A percentile compares a stretch with the other conserved stretches of the same genome.
Evolutionary conservation across 2,113 vertebrate genomes (phyloP).

Genomic region (Hymenochirus boettgeri): DNA sequence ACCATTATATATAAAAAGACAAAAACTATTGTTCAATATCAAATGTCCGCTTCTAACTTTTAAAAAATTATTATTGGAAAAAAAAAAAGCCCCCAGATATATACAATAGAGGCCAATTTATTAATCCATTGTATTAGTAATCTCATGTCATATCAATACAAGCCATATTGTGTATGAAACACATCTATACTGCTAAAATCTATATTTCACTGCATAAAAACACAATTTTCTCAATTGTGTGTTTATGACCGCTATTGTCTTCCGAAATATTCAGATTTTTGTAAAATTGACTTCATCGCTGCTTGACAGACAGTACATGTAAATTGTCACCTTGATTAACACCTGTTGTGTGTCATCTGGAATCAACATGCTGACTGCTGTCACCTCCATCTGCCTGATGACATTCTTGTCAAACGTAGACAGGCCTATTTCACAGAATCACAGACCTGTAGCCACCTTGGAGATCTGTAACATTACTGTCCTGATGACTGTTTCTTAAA

Average conservation of each 20-base stretch:
- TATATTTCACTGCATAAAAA: too few species aligned
- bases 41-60: too few species aligned
- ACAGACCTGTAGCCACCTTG: not conserved
- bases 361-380: not conserved
- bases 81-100: too few species aligned
- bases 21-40: too few species aligned
- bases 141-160: too few species aligned
- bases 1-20: too few species aligned
- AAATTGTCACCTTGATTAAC: not conserved
- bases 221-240: too few species aligned
- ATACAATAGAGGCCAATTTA: too few species aligned
- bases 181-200: too few species aligned
- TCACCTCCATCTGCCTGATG: not conserved
- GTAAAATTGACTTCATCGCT: not conserved
- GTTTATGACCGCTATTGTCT: not conserved
- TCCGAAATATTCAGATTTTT: not conserved
- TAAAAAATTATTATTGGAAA: too few species aligned
- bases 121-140: too few species aligned
- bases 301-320: not conserved
- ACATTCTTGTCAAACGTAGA: not conserved
- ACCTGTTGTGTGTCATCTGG: not conserved
- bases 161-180: too few species aligned
- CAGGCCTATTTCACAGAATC: not conserved
- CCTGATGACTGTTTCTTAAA: not conserved
- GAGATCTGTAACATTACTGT: not conserved